Conservation (phyloP, 2,888 invertebrate genomes). For the Chydorus sphaericus region DNA sequence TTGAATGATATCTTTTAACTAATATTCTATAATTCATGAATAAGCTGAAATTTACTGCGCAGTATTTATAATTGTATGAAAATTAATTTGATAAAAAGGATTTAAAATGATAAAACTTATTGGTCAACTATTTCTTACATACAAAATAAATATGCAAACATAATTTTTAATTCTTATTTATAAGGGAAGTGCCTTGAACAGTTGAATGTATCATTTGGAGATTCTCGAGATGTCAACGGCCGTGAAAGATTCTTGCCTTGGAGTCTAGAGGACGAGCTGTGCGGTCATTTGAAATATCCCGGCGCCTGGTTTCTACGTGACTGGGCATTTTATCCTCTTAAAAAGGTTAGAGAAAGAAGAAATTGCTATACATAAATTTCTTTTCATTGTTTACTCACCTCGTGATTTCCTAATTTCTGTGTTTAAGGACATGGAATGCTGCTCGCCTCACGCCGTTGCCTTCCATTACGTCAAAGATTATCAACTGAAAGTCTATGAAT, state of each 20-base stretch:
- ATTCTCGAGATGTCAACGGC: background rate
- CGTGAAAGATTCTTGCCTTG: background rate
- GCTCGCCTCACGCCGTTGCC: background rate
- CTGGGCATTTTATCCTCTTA: background rate
- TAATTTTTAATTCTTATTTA: no score
- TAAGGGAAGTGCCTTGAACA: background rate
- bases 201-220: background rate
- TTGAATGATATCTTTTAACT: no score
- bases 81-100: no score
- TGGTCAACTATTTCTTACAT: no score
- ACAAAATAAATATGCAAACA: no score
- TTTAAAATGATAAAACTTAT: no score
- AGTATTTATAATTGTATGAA: no score
- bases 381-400: background rate
- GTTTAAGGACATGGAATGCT: background rate
- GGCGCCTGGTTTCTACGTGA: background rate
- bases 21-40: no score
- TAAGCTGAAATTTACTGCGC: no score
- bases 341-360: background rate
- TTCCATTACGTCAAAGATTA: background rate
- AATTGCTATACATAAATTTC: no score
- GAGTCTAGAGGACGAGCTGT: slow-evolving; percentile 2
- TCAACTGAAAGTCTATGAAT: background rate
- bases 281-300: background rate
- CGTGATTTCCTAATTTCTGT: background rate